phyloP scores from a whole-genome alignment of 2,113 vertebrate genomes.

The Heptranchias perlo region DNA sequence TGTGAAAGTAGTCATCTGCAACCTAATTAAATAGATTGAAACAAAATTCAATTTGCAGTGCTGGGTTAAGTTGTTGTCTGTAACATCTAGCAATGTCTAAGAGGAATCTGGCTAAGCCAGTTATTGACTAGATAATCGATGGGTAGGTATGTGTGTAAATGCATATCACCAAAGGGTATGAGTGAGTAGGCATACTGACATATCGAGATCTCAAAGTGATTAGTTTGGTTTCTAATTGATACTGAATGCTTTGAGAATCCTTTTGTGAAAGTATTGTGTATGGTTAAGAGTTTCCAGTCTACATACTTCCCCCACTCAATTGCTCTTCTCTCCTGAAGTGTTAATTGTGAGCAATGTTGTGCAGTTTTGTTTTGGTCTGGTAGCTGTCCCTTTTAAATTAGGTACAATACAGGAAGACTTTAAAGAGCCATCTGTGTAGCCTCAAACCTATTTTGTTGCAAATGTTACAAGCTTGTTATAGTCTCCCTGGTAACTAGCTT shows the following conservation, averaged over 20 bases:
- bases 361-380: not conserved
- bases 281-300: not conserved
- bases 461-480: not conserved
- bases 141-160: not conserved
- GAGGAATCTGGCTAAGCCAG: not conserved
- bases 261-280: not conserved
- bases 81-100: not conserved
- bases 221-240: not conserved
- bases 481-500: not conserved
- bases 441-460: not conserved
- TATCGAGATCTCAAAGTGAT: not conserved
- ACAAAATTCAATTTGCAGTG: not conserved
- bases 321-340: not conserved
- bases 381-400: not conserved
- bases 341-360: not conserved
- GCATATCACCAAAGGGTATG: not conserved
- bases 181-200: not conserved
- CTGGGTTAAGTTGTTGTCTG: not conserved
- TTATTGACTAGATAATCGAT: not conserved
- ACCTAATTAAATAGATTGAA: not conserved
- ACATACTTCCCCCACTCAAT: not conserved
- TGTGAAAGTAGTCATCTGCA: not conserved
- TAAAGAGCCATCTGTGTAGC: not conserved
- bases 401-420: not conserved
- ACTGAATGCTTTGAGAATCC: not conserved